Base-by-base conservation (phyloP, 1,140 invertebrate species). In the Onthophagus taurus region DNA sequence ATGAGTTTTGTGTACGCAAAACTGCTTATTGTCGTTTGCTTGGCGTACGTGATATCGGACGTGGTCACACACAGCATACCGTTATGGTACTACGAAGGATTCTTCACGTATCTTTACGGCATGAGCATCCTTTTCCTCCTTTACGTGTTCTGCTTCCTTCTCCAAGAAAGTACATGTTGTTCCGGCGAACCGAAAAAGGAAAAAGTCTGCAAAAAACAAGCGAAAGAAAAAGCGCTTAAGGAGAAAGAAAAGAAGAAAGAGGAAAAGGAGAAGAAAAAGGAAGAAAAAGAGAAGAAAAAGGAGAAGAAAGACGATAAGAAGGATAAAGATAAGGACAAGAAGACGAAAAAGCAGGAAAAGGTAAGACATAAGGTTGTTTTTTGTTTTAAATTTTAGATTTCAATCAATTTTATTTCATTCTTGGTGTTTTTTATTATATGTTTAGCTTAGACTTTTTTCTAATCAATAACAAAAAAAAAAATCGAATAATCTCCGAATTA, bases 91-190 rank as follows among this genome's bases (percentile, higher is more conserved):
- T 92, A 93, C 72, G 89, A 98, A 80, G 89, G 86, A 45, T 96
- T 97, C 74, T 97, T 96, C 74, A 90, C 94, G 31, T 98, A 95
- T 68, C 76, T 98, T 31, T 97, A 97, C 68, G 85, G 87, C 51
- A 80, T 85, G 67, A 95, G 90, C 68, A 91, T 97, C 61, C 68
- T 95, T 48, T 97, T 97, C 73, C 77, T 97, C 53, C 72, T 95
- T 51, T 97, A 97, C 70, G 89, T 96, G 33, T 96, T 96, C 74
- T 89, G 89, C 68, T 97, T 95, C 74, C 75, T 98, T 45, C 78
- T 97, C 44, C 87, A 91, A 75, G 88, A 92, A 66, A 84, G 85
- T 69, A 76, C 83, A 46, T 87, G 84, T 65, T 87, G 85, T 66
- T 77, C 77, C 42, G 75, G 77, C 45, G 75, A 74, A 24, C n/a